These are phyloP conservation scores for Bombus ignitus DNA, from an alignment of 1,140 invertebrate genomes.

Conservation along the genomic window DNA sequence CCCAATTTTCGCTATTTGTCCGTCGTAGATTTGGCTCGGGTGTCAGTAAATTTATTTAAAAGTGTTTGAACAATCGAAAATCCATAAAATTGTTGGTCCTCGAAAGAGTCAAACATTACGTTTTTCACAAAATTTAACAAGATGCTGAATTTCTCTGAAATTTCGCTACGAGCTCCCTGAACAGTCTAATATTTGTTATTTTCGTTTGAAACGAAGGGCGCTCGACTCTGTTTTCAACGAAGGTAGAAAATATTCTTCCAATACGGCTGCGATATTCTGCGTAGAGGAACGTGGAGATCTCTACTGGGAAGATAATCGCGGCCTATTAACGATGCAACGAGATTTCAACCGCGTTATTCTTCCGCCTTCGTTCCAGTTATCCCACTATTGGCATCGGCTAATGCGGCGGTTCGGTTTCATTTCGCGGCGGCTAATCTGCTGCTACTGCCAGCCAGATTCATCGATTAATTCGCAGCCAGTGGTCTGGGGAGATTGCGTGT, in stretches of 20 bases:
- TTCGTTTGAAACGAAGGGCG: not conserved
- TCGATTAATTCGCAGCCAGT: slow-evolving; percentile 5
- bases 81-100: too few relatives aligned
- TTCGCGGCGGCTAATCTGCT: slow-evolving; percentile 24
- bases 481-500: not conserved
- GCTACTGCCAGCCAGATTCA: not conserved
- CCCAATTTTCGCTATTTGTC: too few relatives aligned
- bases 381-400: slow-evolving; percentile 27
- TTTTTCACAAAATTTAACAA: too few relatives aligned
- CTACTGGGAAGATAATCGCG: slow-evolving; percentile 40
- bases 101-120: too few relatives aligned
- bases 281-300: not conserved
- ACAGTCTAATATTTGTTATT: not conserved
- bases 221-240: too few relatives aligned
- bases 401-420: slow-evolving; percentile 40
- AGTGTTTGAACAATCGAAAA: too few relatives aligned
- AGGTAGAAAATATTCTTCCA: not conserved
- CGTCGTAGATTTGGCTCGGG: too few relatives aligned
- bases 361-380: slow-evolving; percentile 30
- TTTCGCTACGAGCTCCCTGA: too few relatives aligned
- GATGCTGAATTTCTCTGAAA: too few relatives aligned
- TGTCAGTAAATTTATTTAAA: too few relatives aligned
- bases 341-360: slow-evolving; percentile 44
- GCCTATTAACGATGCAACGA: slow-evolving; percentile 36
- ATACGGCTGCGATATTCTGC: not conserved